These are phyloP conservation scores for Passer domesticus DNA, from an alignment of 2,113 vertebrate species.

Conservation along the genomic window DNA sequence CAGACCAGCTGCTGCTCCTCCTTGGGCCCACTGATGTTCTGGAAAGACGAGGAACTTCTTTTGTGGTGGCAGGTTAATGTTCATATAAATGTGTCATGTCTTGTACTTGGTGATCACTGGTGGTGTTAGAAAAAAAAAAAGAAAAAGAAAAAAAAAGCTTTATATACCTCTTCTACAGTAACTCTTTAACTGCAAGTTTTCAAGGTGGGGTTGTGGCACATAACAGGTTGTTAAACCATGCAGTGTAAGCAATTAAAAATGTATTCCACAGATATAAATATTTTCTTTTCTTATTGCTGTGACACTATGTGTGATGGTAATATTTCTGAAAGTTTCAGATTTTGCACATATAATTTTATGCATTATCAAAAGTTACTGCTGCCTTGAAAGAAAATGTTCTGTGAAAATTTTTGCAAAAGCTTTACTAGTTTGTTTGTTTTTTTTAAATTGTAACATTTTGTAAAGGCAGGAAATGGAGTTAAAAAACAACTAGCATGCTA, in stretches of 20 bases:
- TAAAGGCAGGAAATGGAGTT: slow-evolving; percentile 81
- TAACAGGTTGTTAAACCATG: slow-evolving; percentile 75
- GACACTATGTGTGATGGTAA: slow-evolving; percentile 77
- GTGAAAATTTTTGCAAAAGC: slow-evolving; percentile 84
- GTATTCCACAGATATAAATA: slow-evolving; percentile 74
- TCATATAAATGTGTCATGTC: slow-evolving; percentile 63
- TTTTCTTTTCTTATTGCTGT: slow-evolving; percentile 73
- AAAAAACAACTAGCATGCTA: slow-evolving; percentile 77
- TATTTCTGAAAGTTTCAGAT: slow-evolving; percentile 76
- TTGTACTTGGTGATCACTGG: slow-evolving; percentile 68
- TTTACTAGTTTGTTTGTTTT: slow-evolving; percentile 75
- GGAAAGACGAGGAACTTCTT: not conserved
- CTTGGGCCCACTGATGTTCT: not conserved
- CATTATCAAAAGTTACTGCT: slow-evolving; percentile 84
- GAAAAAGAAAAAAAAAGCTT: slow-evolving; percentile 59
- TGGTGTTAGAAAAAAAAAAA: slow-evolving; percentile 38
- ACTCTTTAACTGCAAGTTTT: slow-evolving; percentile 72
- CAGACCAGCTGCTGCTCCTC: slow-evolving; percentile 35
- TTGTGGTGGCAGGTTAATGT: slow-evolving; percentile 56
- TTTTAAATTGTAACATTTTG: slow-evolving; percentile 82
- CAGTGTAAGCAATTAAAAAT: slow-evolving; percentile 68
- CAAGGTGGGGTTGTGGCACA: slow-evolving; percentile 68
- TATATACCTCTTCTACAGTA: slow-evolving; percentile 85
- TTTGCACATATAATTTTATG: slow-evolving; percentile 88
- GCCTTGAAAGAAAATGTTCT: slow-evolving; percentile 85